phyloP scores from a whole-genome alignment of 2,113 vertebrate genomes.

The Corythoichthys haematopterus region DNA sequence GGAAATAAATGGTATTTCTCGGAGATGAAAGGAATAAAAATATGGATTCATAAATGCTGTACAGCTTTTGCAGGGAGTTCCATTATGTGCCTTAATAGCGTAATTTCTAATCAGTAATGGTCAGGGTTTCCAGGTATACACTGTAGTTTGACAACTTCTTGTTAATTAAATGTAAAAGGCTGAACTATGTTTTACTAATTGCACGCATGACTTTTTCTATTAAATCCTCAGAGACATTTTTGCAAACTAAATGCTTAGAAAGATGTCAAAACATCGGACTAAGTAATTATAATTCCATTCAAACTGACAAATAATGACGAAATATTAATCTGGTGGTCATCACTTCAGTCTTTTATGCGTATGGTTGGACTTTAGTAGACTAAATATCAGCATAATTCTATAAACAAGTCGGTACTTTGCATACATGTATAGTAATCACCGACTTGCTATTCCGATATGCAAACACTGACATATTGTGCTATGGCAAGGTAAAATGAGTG shows the following conservation, averaged over 20 bases:
- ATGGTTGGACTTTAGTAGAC: not conserved
- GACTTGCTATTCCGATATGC: conserved; percentile 51
- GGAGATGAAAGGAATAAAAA: not conserved
- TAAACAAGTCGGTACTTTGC: conserved; percentile 2
- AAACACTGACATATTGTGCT: conserved; percentile 51
- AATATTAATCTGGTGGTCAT: not conserved
- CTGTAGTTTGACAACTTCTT: not conserved
- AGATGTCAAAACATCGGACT: not conserved
- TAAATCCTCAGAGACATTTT: not conserved
- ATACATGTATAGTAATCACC: conserved; percentile 3
- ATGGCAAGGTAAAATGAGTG: conserved; percentile 19
- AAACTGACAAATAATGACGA: not conserved
- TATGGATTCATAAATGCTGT: not conserved
- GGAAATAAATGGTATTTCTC: not conserved
- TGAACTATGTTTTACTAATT: not conserved
- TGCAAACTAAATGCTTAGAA: not conserved
- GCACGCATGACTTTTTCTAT: not conserved
- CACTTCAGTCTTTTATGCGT: not conserved
- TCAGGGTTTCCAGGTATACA: not conserved
- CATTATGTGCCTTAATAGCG: not conserved
- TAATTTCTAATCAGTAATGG: not conserved
- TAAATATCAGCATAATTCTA: not conserved
- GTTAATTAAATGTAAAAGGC: not conserved
- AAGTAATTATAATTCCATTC: not conserved
- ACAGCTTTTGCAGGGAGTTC: not conserved